A percentile compares a stretch with the other conserved stretches of the same genome.
Evolutionary conservation across 53 echinoderm and acorn worm genomes (phyloP).

Genomic region (Patiria pectinifera): DNA sequence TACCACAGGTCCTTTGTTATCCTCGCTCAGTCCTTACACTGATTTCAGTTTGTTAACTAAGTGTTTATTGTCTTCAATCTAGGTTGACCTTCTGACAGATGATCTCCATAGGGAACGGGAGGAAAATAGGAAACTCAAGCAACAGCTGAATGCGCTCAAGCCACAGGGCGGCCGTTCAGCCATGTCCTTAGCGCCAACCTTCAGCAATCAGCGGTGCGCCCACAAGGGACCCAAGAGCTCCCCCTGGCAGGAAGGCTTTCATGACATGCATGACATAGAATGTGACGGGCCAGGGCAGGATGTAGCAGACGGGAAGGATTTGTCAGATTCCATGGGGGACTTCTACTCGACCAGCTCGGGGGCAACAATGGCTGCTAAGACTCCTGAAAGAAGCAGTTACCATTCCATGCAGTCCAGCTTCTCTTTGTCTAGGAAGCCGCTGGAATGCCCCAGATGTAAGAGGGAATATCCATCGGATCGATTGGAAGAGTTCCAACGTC

Average conservation of each 20-base stretch:
- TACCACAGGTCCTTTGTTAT: too few relatives aligned
- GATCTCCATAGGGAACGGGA: constrained; percentile 31
- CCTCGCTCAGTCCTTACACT: not conserved
- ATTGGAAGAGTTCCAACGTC: constrained; percentile 20
- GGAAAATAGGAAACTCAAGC: not conserved
- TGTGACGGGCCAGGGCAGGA: constrained; percentile 7
- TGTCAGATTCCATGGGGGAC: constrained; percentile 4
- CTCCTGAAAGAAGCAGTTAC: too few relatives aligned
- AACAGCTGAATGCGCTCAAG: not conserved
- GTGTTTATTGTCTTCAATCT: not conserved
- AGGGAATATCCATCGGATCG: constrained; percentile 38
- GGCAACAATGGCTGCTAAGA: not conserved
- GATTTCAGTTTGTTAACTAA: too few relatives aligned
- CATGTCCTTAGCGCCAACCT: constrained; percentile 14
- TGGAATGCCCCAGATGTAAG: constrained; percentile 58
- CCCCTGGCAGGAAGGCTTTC: constrained; percentile 9
- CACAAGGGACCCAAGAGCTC: not conserved
- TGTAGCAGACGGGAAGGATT: not conserved
- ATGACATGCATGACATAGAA: not conserved
- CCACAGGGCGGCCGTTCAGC: not conserved
- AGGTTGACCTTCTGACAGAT: constrained; percentile 44
- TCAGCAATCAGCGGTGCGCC: constrained; percentile 5
- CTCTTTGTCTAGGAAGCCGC: not conserved
- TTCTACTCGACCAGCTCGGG: not conserved
- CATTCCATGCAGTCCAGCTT: not conserved